Conservation (phyloP, 37 sponge, comb jelly and placozoan genomes). For the Cliona cf. orientalis region DNA sequence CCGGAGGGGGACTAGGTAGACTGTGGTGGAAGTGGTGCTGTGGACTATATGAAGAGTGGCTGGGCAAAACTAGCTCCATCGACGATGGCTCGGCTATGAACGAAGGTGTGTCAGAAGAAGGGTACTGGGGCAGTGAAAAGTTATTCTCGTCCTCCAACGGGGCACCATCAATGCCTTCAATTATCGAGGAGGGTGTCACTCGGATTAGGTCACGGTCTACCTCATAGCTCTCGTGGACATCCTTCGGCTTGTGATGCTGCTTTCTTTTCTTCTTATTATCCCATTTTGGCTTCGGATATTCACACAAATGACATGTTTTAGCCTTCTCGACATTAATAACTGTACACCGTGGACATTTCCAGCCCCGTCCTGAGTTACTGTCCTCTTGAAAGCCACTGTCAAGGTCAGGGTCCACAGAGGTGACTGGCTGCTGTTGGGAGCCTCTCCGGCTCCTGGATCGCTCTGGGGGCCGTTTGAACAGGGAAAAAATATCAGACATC, state of each 20-base stretch:
- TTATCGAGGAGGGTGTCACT: too few species aligned
- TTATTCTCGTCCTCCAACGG: too few species aligned
- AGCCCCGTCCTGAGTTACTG: too few species aligned
- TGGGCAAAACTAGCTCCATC: too few species aligned
- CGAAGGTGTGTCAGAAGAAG: too few species aligned
- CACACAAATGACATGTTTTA: neutral
- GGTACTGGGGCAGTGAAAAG: too few species aligned
- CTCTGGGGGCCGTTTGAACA: neutral
- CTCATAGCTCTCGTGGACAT: too few species aligned
- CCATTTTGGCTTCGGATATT: neutral
- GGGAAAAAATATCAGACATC: neutral
- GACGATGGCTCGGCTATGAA: too few species aligned
- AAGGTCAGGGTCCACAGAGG: neutral
- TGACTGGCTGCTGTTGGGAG: neutral
- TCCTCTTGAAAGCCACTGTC: neutral
- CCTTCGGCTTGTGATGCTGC: too few species aligned
- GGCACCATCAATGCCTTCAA: too few species aligned
- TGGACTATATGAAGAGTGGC: neutral
- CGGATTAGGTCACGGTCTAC: too few species aligned
- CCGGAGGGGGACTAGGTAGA: neutral
- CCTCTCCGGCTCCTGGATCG: neutral
- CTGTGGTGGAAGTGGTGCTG: neutral
- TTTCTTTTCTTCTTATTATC: too few species aligned
- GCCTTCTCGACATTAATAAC: neutral
- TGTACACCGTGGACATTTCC: conserved; percentile 17